Base-by-base conservation (phyloP, 2,797 vertebrate genomes). In the Naso thynnoides region DNA sequence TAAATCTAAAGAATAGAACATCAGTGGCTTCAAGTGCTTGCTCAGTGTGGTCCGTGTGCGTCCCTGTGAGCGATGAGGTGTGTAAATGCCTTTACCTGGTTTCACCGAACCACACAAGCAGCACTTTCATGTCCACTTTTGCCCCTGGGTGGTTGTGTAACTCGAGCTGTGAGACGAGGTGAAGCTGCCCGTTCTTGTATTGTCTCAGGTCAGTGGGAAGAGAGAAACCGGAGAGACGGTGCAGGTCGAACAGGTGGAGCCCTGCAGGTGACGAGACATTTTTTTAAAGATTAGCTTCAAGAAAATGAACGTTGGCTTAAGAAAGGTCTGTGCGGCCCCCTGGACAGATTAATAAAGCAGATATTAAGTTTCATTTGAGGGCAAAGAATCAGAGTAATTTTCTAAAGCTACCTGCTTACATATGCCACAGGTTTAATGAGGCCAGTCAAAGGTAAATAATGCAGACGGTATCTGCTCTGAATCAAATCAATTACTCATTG, bases 81-180 rank as follows among this genome's bases (percentile, higher is more conserved):
- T 65, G 42, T 73, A 52, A 73, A 63, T 70, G 47, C 41, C 57
- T 77, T 79, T 42, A 68, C 67, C 70, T 73, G 73, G 78, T 52
- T 57, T 73, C 50, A 81, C 19, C 48, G 48, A 55, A 39, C 59
- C 81, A 33, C 66, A 82, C 73, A 81, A 66, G 59, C 58, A 73
- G 31, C 74, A 75, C 91, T 89, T 91, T 89, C 83, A 91, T 83
- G 82, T 83, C 62, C 83, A 65, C 44, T 26, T 29, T 62, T 59
- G 84, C 80, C 74, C n/a, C 77, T 74, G 82, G 85, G 87, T 87
- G 91, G 69, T 69, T 72, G 52, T 57, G 92, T 88, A 93, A 94
- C 73, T 45, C 21, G 85, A 93, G 77, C 85, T 63, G 61, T 21
- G 62, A 42, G 82, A 70, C 73, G 65, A 86, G 84, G 74, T 76